These are phyloP conservation scores for Ursus arctos DNA, from an alignment of 2,113 vertebrate species.

Conservation along the genomic window DNA sequence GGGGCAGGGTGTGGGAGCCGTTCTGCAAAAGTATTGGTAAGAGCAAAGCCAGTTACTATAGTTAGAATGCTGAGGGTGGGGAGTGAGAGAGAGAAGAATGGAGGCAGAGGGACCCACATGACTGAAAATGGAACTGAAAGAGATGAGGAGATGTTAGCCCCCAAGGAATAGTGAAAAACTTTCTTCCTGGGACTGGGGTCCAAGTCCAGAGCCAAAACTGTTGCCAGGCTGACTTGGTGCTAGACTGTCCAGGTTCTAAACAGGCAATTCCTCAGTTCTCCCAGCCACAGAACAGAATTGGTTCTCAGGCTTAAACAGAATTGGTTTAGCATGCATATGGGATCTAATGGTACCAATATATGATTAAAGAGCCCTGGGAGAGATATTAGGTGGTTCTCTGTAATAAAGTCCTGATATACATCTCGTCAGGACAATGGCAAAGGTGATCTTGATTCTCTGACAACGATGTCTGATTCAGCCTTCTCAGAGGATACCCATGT, in stretches of 20 bases:
- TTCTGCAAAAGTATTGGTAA: background rate
- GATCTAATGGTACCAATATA: background rate
- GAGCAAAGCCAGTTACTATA: background rate
- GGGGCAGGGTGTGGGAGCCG: background rate
- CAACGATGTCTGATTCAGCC: background rate
- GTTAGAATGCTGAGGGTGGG: background rate
- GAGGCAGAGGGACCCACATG: background rate
- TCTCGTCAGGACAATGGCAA: background rate
- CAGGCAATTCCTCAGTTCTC: background rate
- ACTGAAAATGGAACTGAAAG: background rate
- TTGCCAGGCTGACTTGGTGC: background rate
- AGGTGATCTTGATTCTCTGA: background rate
- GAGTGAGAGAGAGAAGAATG: background rate
- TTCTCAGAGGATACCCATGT: background rate
- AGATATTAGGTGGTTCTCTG: background rate
- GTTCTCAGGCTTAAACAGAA: background rate
- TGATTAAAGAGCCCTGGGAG: background rate
- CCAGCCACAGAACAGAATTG: background rate
- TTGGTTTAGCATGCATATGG: background rate
- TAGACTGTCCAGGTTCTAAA: background rate
- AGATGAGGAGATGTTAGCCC: background rate
- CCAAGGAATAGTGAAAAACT: background rate
- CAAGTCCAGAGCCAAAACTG: background rate
- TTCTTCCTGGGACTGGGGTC: background rate
- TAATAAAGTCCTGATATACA: background rate